phyloP scores from a whole-genome alignment of 2,797 vertebrate genomes.

The Alcedo atthis region DNA sequence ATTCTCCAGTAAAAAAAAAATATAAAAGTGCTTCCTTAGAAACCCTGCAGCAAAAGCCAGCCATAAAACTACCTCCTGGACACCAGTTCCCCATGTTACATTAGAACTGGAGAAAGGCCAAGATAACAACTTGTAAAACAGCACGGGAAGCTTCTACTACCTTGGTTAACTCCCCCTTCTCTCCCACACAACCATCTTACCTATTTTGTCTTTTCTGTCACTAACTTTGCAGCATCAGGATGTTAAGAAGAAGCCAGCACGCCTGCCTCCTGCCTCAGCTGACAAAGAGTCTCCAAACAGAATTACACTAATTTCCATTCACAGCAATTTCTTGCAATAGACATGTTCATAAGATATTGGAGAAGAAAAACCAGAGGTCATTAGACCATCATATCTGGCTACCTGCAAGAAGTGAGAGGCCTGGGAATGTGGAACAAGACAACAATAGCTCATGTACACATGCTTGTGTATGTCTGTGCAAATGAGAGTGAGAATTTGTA shows the following conservation, averaged over 20 bases:
- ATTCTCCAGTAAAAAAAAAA: background rate
- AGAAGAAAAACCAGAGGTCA: background rate
- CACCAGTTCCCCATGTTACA: background rate
- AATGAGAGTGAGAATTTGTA: background rate
- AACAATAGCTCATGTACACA: rapidly evolving
- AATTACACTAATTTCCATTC: background rate
- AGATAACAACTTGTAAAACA: background rate
- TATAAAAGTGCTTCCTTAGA: background rate
- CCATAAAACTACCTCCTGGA: background rate
- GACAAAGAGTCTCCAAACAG: background rate
- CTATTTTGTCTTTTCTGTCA: background rate
- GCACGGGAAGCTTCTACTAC: background rate
- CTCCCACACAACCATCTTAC: background rate
- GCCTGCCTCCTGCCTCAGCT: background rate
- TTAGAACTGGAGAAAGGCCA: background rate
- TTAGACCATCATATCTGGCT: background rate
- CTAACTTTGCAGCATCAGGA: background rate
- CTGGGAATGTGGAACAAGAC: background rate
- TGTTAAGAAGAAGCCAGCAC: background rate
- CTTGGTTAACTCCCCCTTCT: background rate
- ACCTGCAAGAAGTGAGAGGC: background rate
- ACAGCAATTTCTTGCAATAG: background rate
- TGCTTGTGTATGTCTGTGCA: rapidly evolving
- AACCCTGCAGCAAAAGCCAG: background rate
- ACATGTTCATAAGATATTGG: background rate